phyloP scores from a whole-genome alignment of 35 echinoderm and acorn worm species.

The Stichopus chloronotus region DNA sequence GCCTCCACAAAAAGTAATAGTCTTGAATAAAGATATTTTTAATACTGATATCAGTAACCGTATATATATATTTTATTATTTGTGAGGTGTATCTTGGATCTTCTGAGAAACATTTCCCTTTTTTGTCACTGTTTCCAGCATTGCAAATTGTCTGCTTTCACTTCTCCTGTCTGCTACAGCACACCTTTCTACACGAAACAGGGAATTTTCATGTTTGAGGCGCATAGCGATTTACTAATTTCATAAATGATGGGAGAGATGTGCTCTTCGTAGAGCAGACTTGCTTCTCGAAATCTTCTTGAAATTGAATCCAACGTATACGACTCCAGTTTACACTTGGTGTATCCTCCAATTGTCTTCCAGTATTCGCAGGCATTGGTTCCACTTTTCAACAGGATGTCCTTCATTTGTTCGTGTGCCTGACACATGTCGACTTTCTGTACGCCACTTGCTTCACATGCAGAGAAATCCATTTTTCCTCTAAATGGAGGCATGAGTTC shows the following conservation, averaged over 20 bases:
- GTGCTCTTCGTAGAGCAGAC: background rate
- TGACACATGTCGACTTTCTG: background rate
- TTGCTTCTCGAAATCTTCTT: background rate
- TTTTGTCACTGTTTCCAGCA: too few species aligned
- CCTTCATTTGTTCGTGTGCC: background rate
- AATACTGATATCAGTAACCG: too few species aligned
- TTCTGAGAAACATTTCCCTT: too few species aligned
- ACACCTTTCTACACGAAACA: background rate
- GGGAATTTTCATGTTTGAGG: background rate
- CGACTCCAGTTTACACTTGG: background rate
- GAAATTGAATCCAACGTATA: background rate
- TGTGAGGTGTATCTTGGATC: too few species aligned
- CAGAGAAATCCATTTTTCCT: too few species aligned
- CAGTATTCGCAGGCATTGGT: background rate
- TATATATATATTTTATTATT: too few species aligned
- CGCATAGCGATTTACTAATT: background rate
- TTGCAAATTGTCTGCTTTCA: too few species aligned
- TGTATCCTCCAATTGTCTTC: background rate
- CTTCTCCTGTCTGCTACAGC: too few species aligned
- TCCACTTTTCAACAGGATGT: background rate
- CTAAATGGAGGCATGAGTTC: too few species aligned
- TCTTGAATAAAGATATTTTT: too few species aligned
- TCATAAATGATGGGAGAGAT: background rate
- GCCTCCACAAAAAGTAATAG: too few species aligned
- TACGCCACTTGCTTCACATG: background rate